Percentiles rank a stretch among this genome's conserved stretches.
Conservation (phyloP, 2,113 vertebrate genomes). For the Oryzias woworae region DNA sequence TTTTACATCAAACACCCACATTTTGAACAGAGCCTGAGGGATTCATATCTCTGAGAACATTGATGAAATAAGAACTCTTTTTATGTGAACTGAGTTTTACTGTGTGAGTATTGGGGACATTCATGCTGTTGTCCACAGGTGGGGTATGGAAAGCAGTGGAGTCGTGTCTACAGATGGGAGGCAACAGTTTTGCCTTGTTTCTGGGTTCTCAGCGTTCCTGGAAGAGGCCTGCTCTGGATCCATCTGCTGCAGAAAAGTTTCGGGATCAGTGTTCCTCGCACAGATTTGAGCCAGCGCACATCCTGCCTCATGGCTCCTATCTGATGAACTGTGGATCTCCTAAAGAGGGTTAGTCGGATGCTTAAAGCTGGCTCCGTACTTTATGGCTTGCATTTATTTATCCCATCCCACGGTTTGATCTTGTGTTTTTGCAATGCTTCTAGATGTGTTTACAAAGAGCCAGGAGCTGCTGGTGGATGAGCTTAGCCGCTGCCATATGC, state of each 20-base stretch:
- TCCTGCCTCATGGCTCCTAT: slow-evolving; percentile 81
- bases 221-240: slow-evolving; percentile 72
- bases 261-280: slow-evolving; percentile 57
- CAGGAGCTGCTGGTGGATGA: slow-evolving; percentile 79
- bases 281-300: slow-evolving; percentile 67
- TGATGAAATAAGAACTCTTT: too few relatives aligned
- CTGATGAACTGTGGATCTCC: slow-evolving; percentile 83
- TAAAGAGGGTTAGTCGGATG: slow-evolving; percentile 69
- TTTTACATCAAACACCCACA: too few relatives aligned
- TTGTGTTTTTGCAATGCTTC: neutral
- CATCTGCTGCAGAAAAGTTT: slow-evolving; percentile 69
- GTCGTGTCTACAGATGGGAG: slow-evolving; percentile 66
- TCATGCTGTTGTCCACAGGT: slow-evolving; percentile 51
- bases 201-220: slow-evolving; percentile 79
- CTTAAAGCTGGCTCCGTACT: neutral
- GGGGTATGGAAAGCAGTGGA: slow-evolving; percentile 81
- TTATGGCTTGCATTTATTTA: neutral
- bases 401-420: neutral
- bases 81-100: too few relatives aligned
- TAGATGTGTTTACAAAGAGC: slow-evolving; percentile 80
- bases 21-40: too few relatives aligned
- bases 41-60: too few relatives aligned
- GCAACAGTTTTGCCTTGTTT: slow-evolving; percentile 76
- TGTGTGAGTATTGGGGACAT: neutral
- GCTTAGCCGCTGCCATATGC: slow-evolving; percentile 73